Evolutionary conservation across 2,797 vertebrate genomes (phyloP), one percentile per base, ranked within the genome.

Genomic region (Heliangelus exortis): DNA sequence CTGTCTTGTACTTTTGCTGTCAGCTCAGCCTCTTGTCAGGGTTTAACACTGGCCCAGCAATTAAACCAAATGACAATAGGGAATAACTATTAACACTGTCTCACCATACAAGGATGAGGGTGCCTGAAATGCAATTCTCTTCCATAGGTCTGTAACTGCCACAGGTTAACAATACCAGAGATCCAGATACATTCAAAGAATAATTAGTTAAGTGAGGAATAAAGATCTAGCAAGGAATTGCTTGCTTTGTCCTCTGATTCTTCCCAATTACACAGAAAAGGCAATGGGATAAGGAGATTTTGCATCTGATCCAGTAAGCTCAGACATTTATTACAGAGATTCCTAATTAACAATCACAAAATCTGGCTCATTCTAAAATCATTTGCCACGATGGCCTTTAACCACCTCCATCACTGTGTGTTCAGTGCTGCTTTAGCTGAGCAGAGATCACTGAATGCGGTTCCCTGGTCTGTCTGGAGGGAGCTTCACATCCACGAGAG

Each of bases 391-490:
- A 58, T 8, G 33, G 53, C 50, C 72, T 89, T 85, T n/a, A 73
- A 16, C 36, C 48, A 48, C 33, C 53, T 14, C 26, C 61, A 43
- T 1, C 2, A 34, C 6, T 17, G 13, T 1, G 10, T 0, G 3
- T 22, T 51, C 41, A 61, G 57, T 1, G 2, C 34, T 5, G 20
- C 36, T 28, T 36, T 11, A 20, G 50, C 20, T 29, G 26, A 14
- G 80, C 28, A 47, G 59, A 4, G 19, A 4, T 4, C 39, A 18
- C 47, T 6, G 6, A 19, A 20, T 1, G 0, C 10, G 13, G 14
- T 2, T 72, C 55, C 66, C n/a, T 4, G 0, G 18, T 0, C 20
- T 11, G 2, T 14, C 1, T 0, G 10, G 29, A 79, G 51, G 54
- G 9, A 67, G 16, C 10, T 4, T 10, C 31, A 59, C 15, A 31